Conservation (phyloP, 2,113 vertebrate species). For the Labeo rohita region DNA sequence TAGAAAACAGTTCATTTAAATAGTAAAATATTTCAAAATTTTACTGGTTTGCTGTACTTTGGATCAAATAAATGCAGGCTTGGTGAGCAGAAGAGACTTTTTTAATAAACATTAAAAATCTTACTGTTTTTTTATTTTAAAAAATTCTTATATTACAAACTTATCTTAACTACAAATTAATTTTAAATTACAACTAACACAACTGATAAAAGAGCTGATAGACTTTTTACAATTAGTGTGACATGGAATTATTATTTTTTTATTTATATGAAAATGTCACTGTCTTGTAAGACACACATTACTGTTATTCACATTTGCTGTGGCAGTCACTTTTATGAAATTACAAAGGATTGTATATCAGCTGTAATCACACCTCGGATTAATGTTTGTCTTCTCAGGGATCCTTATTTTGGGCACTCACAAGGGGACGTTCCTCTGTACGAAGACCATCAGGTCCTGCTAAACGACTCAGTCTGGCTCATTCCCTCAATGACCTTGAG, state of each 20-base stretch:
- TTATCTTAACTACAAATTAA: background rate
- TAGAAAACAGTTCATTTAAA: too few species aligned
- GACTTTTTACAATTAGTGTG: background rate
- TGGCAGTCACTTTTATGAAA: background rate
- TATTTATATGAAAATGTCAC: background rate
- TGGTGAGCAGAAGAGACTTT: too few species aligned
- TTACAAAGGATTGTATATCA: background rate
- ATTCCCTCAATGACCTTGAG: slow-evolving; percentile 93
- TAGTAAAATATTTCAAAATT: too few species aligned
- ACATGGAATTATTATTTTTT: background rate
- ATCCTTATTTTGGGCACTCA: slow-evolving; percentile 79
- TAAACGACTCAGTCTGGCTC: slow-evolving; percentile 87
- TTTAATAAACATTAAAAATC: too few species aligned
- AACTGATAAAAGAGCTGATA: background rate
- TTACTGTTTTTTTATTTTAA: background rate
- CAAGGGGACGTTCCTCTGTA: slow-evolving; percentile 76
- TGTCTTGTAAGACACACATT: background rate
- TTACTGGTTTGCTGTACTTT: too few species aligned
- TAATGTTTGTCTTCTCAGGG: slow-evolving; percentile 68
- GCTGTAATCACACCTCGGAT: background rate
- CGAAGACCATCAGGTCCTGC: slow-evolving; percentile 79
- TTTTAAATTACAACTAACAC: background rate
- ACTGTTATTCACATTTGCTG: background rate
- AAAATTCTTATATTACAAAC: background rate
- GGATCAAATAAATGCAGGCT: too few species aligned